Conservation (phyloP, 2,888 invertebrate genomes). For the Eupithecia tripunctaria region DNA sequence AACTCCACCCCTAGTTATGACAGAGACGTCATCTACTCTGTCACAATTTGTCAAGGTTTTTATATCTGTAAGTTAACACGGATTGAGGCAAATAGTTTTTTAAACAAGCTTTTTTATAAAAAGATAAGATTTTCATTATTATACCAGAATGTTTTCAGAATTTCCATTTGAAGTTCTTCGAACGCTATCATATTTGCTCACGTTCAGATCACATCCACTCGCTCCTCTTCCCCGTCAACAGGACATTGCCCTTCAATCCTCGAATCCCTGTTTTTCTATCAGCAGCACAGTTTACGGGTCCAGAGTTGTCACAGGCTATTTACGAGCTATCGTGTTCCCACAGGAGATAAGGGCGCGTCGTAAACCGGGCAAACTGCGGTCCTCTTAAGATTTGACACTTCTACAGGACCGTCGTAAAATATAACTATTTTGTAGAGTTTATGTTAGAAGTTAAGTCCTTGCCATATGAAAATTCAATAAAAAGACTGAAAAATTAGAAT, state of each 20-base stretch:
- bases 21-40: slow-evolving; percentile 67
- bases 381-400: slow-evolving; percentile 32
- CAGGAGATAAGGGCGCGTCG: slow-evolving; percentile 40
- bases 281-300: slow-evolving; percentile 32
- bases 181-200: not conserved
- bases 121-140: not conserved
- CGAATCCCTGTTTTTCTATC: slow-evolving; percentile 34
- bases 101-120: not conserved
- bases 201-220: not conserved
- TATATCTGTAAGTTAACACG: slow-evolving; percentile 37
- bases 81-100: not conserved
- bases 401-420: slow-evolving; percentile 22
- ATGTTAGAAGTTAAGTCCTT: not conserved
- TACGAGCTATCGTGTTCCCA: slow-evolving; percentile 44
- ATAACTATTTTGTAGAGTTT: slow-evolving; percentile 17
- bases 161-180: not conserved
- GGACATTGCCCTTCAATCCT: slow-evolving; percentile 9
- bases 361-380: slow-evolving; percentile 38
- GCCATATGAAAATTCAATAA: not conserved
- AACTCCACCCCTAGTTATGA: slow-evolving; percentile 59
- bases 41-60: slow-evolving; percentile 34
- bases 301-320: slow-evolving; percentile 43
- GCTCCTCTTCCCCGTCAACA: not conserved
- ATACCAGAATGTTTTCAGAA: not conserved
- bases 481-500: not conserved